Evolutionary conservation across 2,888 invertebrate species (phyloP).

Genomic region (Alitta virens): DNA sequence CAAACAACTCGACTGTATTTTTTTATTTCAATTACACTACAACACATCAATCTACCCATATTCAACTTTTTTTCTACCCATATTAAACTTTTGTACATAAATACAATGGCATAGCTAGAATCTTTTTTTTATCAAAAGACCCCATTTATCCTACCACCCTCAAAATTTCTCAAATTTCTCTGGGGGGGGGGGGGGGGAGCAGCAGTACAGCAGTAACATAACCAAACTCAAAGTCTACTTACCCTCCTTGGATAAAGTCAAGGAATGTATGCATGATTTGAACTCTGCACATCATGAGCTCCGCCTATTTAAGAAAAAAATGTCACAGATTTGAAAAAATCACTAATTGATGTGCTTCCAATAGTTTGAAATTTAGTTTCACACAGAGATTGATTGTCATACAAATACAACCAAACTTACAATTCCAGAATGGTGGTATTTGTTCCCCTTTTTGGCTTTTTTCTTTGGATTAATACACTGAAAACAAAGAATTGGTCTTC

Average conservation of each 20-base stretch:
- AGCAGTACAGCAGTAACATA: no score
- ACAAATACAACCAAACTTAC: slow-evolving; percentile 30
- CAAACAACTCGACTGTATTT: not conserved
- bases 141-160: no score
- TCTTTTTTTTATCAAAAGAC: no score
- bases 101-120: no score
- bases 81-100: no score
- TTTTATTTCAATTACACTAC: not conserved
- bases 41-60: not conserved
- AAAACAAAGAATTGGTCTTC: slow-evolving; percentile 15
- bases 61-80: not conserved
- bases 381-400: not conserved
- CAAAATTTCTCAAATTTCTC: no score
- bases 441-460: slow-evolving; percentile 57
- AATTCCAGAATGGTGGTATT: slow-evolving; percentile 60
- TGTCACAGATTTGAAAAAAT: not conserved
- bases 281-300: slow-evolving; percentile 6
- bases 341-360: not conserved
- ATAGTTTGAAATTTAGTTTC: no score
- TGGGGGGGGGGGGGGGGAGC: no score
- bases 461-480: slow-evolving; percentile 59
- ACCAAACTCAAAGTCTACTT: no score
- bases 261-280: slow-evolving; percentile 56
- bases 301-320: slow-evolving; percentile 6
- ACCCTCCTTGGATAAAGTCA: slow-evolving; percentile 64